These are phyloP conservation scores for Minunthozetes semirufus DNA, from an alignment of 2,888 invertebrate genomes.

Conservation along the genomic window DNA sequence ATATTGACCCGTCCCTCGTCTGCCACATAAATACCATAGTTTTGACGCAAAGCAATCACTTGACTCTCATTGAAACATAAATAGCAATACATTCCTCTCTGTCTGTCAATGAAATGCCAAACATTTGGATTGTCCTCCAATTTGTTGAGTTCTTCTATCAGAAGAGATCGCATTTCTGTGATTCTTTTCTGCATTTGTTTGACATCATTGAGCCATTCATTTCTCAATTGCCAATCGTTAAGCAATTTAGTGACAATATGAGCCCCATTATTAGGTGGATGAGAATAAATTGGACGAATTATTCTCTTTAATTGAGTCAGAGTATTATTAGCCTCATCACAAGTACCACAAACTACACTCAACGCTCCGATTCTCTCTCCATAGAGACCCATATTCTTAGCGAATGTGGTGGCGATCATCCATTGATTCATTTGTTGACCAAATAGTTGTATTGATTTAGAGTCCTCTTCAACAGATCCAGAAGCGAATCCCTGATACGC, in stretches of 20 bases:
- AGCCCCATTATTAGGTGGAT: conserved; percentile 89
- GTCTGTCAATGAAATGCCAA: conserved; percentile 95
- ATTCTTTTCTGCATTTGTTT: conserved; percentile 97
- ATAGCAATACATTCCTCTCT: conserved; percentile 99
- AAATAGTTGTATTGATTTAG: conserved; percentile 78
- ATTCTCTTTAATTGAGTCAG: conserved; percentile 92
- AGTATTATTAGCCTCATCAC: conserved; percentile 72
- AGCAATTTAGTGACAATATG: conserved; percentile 81
- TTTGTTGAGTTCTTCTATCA: conserved; percentile 69
- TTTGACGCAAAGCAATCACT: conserved; percentile 76
- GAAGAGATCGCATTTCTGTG: conserved; percentile 70
- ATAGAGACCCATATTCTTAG: conserved; percentile 91
- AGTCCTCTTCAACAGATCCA: conserved; percentile 76
- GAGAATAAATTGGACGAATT: conserved; percentile 91
- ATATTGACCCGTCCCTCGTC: conserved; percentile 97
- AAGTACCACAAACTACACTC: conserved; percentile 63
- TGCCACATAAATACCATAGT: conserved; percentile 87
- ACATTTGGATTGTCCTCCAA: conserved; percentile 62
- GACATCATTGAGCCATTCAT: conserved; percentile 73
- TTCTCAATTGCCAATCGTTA: conserved; percentile 57
- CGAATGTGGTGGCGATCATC: conserved; percentile 84
- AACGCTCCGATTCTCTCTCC: conserved; percentile 87
- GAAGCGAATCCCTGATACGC: conserved; percentile 95
- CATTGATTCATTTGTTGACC: conserved; percentile 79
- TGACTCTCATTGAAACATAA: conserved; percentile 84